Evolutionary conservation across 2,888 invertebrate species (phyloP).

Genomic region (Caenorhabditis becei): DNA sequence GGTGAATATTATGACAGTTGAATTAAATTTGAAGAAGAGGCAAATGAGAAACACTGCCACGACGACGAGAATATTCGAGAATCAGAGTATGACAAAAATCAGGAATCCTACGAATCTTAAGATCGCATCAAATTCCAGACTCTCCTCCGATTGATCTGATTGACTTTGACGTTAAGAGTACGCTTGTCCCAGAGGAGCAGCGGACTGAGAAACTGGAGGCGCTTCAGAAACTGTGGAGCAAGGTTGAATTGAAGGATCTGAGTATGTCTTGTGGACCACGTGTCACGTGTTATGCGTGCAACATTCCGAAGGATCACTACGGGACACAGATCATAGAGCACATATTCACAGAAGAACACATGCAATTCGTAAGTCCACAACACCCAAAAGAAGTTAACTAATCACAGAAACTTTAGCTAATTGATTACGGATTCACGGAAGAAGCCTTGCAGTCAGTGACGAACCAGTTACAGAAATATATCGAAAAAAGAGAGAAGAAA

Average conservation of each 20-base stretch:
- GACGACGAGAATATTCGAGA: background rate
- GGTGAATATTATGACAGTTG: background rate
- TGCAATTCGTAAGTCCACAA: background rate
- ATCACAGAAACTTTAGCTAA: background rate
- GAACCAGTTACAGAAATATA: background rate
- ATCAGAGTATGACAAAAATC: background rate
- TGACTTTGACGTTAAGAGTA: background rate
- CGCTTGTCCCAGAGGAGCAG: too few species aligned
- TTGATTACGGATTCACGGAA: background rate
- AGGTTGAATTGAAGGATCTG: background rate
- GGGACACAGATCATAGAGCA: background rate
- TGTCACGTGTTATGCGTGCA: background rate
- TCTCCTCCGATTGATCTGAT: background rate
- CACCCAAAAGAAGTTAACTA: background rate
- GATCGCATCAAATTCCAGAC: background rate
- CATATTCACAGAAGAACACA: background rate
- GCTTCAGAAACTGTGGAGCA: background rate
- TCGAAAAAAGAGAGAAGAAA: background rate
- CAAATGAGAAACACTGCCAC: background rate
- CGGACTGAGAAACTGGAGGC: background rate
- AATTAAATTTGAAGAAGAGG: background rate
- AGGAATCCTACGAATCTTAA: background rate
- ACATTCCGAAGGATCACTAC: background rate
- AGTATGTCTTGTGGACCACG: background rate
- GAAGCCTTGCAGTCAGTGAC: background rate